Conservation (phyloP, 2,113 vertebrate genomes). For the Epinephelus fuscoguttatus region DNA sequence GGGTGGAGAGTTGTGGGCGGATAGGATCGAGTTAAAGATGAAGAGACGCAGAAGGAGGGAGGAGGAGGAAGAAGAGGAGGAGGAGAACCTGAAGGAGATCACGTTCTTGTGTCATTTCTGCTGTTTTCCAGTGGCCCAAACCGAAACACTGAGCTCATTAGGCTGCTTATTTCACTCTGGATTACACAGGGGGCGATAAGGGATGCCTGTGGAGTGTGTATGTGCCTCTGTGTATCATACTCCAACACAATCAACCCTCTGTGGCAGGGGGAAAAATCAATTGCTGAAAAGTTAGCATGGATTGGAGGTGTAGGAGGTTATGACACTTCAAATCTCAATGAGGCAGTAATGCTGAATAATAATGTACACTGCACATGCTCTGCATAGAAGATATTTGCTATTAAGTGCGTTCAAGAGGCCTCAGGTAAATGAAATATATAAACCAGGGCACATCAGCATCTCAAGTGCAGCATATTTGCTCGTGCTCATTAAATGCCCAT, state of each 20-base stretch:
- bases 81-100: conserved; percentile 59
- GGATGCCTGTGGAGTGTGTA: not conserved
- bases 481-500: conserved; percentile 49
- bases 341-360: conserved; percentile 62
- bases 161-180: conserved; percentile 46
- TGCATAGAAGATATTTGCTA: conserved; percentile 41
- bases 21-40: conserved; percentile 62
- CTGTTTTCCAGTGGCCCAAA: conserved; percentile 46
- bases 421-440: conserved; percentile 36
- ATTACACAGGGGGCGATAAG: conserved; percentile 27
- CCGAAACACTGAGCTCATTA: conserved; percentile 61
- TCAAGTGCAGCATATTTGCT: conserved; percentile 42
- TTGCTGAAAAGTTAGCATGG: conserved; percentile 51
- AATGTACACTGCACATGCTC: conserved; percentile 33
- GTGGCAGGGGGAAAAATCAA: conserved; percentile 35
- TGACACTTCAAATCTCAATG: conserved; percentile 68
- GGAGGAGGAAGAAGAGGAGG: conserved; percentile 28
- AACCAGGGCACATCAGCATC: conserved; percentile 14
- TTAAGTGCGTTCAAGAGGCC: conserved; percentile 54
- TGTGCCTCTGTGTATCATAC: not conserved
- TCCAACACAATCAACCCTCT: conserved; percentile 26
- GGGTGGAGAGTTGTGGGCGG: conserved; percentile 56
- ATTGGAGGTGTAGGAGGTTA: conserved; percentile 65
- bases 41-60: conserved; percentile 51
- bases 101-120: conserved; percentile 60